These are phyloP conservation scores for Lomographa bimaculata DNA, from an alignment of 2,888 invertebrate species.

Conservation along the genomic window DNA sequence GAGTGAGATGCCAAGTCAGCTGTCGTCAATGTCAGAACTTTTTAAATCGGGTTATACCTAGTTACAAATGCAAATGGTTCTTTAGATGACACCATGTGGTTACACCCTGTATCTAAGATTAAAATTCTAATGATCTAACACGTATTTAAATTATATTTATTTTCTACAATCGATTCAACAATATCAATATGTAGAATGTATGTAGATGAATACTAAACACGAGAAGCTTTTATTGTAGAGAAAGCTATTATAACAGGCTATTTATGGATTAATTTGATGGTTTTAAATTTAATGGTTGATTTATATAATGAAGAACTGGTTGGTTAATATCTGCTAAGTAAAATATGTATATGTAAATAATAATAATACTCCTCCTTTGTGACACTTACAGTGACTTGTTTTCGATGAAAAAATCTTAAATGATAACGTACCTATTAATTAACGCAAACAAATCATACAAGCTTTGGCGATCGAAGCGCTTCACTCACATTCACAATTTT, in stretches of 20 bases:
- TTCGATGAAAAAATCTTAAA: conserved; percentile 55
- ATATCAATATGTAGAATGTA: conserved; percentile 16
- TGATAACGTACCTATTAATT: conserved; percentile 39
- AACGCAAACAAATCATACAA: conserved; percentile 41
- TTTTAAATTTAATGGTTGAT: too few species aligned
- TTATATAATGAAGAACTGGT: too few species aligned
- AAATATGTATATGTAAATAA: too few species aligned
- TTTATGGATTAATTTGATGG: too few species aligned
- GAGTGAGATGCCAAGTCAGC: too few species aligned
- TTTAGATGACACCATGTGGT: too few species aligned
- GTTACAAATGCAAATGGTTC: too few species aligned
- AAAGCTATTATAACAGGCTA: neutral
- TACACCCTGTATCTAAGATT: conserved; percentile 6
- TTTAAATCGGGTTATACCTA: too few species aligned
- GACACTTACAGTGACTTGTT: conserved; percentile 70
- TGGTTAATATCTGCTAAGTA: too few species aligned
- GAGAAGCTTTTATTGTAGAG: conserved; percentile 8
- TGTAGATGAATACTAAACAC: conserved; percentile 15
- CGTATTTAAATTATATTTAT: conserved; percentile 5
- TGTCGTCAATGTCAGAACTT: too few species aligned
- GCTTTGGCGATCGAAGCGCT: conserved; percentile 60
- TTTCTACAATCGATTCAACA: conserved; percentile 29
- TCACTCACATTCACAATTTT: conserved; percentile 43
- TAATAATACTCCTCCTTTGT: conserved; percentile 40
- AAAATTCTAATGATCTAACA: conserved; percentile 3